Evolutionary conservation across 2,888 invertebrate species (phyloP).

Genomic region (Aleiodes leptofemur): DNA sequence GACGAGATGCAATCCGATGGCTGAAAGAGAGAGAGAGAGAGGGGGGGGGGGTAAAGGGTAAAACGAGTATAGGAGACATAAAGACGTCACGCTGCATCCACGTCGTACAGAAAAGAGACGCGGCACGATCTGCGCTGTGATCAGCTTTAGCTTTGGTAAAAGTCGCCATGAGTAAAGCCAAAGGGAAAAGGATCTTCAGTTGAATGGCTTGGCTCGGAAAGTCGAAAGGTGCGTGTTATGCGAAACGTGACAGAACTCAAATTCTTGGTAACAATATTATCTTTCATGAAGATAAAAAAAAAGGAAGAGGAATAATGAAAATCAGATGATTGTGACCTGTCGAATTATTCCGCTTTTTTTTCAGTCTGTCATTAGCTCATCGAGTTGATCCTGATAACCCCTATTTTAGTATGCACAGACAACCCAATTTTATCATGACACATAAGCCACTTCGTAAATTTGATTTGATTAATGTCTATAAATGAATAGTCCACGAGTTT

Average conservation of each 20-base stretch:
- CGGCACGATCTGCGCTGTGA: constrained; percentile 66
- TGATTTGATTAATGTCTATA: background rate
- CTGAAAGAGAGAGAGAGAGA: constrained; percentile 39
- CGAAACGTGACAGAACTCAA: constrained; percentile 72
- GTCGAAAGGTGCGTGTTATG: constrained; percentile 71
- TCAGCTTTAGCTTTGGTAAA: constrained; percentile 57
- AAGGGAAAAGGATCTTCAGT: constrained; percentile 48
- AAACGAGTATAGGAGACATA: constrained; percentile 55
- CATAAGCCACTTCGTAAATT: background rate
- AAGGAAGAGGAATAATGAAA: background rate
- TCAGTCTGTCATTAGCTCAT: no score
- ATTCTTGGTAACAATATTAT: constrained; percentile 68
- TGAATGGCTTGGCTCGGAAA: constrained; percentile 41
- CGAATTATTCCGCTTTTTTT: no score
- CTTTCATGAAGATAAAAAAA: constrained; percentile 48
- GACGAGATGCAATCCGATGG: constrained; percentile 38
- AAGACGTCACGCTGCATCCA: constrained; percentile 67
- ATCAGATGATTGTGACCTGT: background rate
- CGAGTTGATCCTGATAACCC: background rate
- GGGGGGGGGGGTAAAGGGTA: constrained; percentile 34
- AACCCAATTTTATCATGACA: constrained; percentile 3
- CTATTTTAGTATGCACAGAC: constrained; percentile 2
- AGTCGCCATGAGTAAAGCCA: constrained; percentile 50
- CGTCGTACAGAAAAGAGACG: constrained; percentile 58
- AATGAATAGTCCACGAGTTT: constrained; percentile 7